These are phyloP conservation scores for Mesoligia furuncula DNA, from an alignment of 2,888 invertebrate genomes.

Conservation along the genomic window DNA sequence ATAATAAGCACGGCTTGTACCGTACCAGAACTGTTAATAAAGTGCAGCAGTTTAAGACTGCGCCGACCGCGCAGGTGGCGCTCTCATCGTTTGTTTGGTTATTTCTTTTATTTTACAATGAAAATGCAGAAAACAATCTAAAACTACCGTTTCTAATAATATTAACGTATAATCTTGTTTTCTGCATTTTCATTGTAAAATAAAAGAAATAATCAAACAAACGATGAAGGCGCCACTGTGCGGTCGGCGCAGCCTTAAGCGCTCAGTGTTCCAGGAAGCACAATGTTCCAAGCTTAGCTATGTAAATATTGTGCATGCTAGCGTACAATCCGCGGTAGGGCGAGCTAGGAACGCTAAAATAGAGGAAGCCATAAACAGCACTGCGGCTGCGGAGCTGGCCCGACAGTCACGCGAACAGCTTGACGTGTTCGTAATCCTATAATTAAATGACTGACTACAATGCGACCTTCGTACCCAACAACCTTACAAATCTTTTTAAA, in stretches of 20 bases:
- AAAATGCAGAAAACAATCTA: too few relatives aligned
- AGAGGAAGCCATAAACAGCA: constrained; percentile 66
- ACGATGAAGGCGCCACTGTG: too few relatives aligned
- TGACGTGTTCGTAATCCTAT: constrained; percentile 77
- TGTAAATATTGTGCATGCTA: constrained; percentile 45
- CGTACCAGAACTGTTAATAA: too few relatives aligned
- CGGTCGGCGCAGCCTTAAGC: neutral
- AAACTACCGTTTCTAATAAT: too few relatives aligned
- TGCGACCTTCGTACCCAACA: constrained; percentile 67
- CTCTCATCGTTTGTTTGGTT: too few relatives aligned
- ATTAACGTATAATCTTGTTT: too few relatives aligned
- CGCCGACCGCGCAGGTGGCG: too few relatives aligned
- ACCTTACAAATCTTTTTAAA: constrained; percentile 60
- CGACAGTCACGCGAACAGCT: constrained; percentile 70
- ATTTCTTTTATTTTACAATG: too few relatives aligned
- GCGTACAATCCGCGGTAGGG: constrained; percentile 42
- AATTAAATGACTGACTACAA: constrained; percentile 81
- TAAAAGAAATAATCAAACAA: too few relatives aligned
- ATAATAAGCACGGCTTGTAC: constrained; percentile 1
- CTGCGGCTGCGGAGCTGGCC: constrained; percentile 54
- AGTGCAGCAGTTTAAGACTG: too few relatives aligned
- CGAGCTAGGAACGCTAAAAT: constrained; percentile 55
- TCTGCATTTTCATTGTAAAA: too few relatives aligned
- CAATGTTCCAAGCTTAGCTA: constrained; percentile 11
- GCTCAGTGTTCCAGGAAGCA: constrained; percentile 20